Conservation (phyloP, 2,113 vertebrate species). For the Baryphthengus martii region DNA sequence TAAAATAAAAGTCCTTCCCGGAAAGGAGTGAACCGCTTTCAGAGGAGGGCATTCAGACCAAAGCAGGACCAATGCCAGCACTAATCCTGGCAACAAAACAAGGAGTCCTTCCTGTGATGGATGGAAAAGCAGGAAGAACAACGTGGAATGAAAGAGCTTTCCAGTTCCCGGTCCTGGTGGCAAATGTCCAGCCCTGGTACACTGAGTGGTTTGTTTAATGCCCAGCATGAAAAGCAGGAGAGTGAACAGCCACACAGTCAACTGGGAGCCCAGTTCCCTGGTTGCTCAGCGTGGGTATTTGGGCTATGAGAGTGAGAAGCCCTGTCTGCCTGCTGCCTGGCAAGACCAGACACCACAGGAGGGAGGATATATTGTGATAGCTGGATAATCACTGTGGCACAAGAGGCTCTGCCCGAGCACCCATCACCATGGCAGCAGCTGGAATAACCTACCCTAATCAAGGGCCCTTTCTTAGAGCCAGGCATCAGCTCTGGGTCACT, state of each 20-base stretch:
- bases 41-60: background rate
- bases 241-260: background rate
- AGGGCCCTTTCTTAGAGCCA: background rate
- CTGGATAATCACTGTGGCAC: background rate
- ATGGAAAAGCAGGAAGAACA: background rate
- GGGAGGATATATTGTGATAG: background rate
- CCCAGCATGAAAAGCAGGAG: background rate
- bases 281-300: rapidly evolving
- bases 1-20: background rate
- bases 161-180: background rate
- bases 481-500: background rate
- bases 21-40: background rate
- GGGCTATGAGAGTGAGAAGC: background rate
- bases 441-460: background rate
- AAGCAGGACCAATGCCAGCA: background rate
- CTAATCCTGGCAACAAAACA: background rate
- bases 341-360: background rate
- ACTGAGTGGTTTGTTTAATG: background rate
- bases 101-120: background rate
- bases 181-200: background rate
- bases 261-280: background rate
- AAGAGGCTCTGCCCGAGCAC: background rate
- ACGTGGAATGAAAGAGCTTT: background rate
- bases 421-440: background rate
- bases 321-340: background rate